Percentiles rank a stretch among this genome's conserved stretches.
phyloP scores from a whole-genome alignment of 2,797 vertebrate genomes.

The Hypotaenidia philippensis region DNA sequence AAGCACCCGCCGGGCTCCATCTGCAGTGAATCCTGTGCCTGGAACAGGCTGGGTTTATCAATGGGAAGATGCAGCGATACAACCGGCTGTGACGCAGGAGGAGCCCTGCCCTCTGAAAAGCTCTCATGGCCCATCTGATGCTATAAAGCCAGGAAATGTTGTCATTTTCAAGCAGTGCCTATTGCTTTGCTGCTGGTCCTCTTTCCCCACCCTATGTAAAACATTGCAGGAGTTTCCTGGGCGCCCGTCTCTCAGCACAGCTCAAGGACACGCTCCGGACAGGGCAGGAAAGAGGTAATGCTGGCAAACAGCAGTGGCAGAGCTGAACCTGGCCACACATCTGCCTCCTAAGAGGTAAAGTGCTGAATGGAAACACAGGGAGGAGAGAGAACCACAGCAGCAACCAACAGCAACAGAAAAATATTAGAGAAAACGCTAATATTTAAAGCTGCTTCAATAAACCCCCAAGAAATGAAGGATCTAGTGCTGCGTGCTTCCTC shows the following conservation, averaged over 20 bases:
- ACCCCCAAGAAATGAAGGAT: not conserved
- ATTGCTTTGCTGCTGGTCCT: not conserved
- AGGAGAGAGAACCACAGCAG: not conserved
- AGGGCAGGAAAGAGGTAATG: not conserved
- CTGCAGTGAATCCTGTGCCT: not conserved
- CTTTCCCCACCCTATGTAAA: not conserved
- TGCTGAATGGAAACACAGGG: fast-evolving
- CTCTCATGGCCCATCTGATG: fast-evolving
- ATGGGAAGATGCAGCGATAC: not conserved
- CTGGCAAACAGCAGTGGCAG: not conserved
- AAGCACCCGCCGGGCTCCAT: not conserved
- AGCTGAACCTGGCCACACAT: not conserved
- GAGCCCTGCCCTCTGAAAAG: not conserved
- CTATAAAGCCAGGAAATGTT: not conserved
- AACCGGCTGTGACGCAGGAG: not conserved
- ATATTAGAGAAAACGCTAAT: fast-evolving
- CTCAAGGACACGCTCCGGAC: not conserved
- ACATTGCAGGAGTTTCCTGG: not conserved
- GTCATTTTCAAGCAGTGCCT: not conserved
- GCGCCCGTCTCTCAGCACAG: fast-evolving
- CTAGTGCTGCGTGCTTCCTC: fast-evolving
- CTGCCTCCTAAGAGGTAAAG: not conserved
- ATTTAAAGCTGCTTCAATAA: not conserved
- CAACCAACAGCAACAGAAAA: not conserved
- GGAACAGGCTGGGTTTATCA: not conserved